Evolutionary conservation across 1,140 invertebrate species (phyloP).

Genomic region (Neodiprion virginianus): DNA sequence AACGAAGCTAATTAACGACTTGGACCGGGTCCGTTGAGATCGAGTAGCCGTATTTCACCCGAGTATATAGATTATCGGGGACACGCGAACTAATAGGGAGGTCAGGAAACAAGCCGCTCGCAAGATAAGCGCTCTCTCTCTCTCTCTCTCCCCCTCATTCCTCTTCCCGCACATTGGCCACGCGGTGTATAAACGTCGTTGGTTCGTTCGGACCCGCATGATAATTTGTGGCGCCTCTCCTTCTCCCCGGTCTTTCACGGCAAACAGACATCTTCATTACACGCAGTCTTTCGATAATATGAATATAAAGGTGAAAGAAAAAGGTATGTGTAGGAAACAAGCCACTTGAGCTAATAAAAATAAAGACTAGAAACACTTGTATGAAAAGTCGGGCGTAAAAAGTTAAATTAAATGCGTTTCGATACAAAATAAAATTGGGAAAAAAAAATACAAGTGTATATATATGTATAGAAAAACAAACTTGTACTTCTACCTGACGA

Average conservation of each 20-base stretch:
- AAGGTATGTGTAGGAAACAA: too few species aligned
- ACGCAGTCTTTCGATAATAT: not conserved
- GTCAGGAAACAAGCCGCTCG: slow-evolving; percentile 48
- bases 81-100: slow-evolving; percentile 53
- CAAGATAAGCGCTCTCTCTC: slow-evolving; percentile 42
- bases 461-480: too few species aligned
- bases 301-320: not conserved
- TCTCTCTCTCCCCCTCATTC: slow-evolving; percentile 11
- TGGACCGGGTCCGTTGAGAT: slow-evolving; percentile 48
- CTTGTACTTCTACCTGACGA: too few species aligned
- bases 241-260: not conserved
- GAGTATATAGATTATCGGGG: slow-evolving; percentile 35
- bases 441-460: too few species aligned
- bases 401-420: too few species aligned
- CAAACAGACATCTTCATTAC: slow-evolving; percentile 3
- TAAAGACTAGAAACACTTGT: too few species aligned
- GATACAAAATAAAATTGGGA: too few species aligned
- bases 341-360: too few species aligned
- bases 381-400: too few species aligned
- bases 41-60: slow-evolving; percentile 54
- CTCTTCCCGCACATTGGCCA: not conserved
- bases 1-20: slow-evolving; percentile 50
- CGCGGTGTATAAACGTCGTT: slow-evolving; percentile 12
- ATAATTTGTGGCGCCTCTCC: slow-evolving; percentile 31
- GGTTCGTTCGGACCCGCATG: slow-evolving; percentile 19